Evolutionary conservation across 2,888 invertebrate species (phyloP), one percentile per base, ranked within the genome.

Genomic region (Clistopyga incitator): DNA sequence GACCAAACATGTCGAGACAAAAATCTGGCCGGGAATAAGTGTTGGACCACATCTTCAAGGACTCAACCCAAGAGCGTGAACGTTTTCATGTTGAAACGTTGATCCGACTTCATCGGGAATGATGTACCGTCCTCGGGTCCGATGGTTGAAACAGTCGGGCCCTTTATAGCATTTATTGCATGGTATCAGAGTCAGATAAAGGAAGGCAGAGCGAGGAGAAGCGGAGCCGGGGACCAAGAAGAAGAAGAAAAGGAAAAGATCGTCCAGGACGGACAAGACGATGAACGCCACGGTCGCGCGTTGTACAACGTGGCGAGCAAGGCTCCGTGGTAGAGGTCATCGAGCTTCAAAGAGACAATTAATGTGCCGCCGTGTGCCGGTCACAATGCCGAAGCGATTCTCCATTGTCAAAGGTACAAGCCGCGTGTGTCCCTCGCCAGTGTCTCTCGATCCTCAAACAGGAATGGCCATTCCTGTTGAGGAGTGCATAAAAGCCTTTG

Each of bases 311-410:
- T 50, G 71, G 71, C 38, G 72, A 34, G 64, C 76, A 76, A 52
- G 67, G 67, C 67, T 52, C 67, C 72, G 65, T 65, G 76, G 75
- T 81, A 82, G 90, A 90, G 91, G 90, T 92, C 90, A 91, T 91
- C 89, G 87, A 78, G 88, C 88, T 87, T 91, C 90, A 91, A 91
- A 91, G 91, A 90, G 90, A 91, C 92, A 91, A 91, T 91, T 91
- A 91, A 91, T 91, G 91, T 89, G 90, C 89, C 88, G 88, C 87
- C 82, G 81, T 81, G 70, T 72, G 81, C 75, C 71, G 87, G 87
- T 86, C 88, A 91, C 90, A 91, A 91, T 91, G 89, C 88, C 87
- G 88, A 84, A 87, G 88, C 89, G 90, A 90, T 89, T 87, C 87
- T 78, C 90, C 88, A 91, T 91, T 90, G 90, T 91, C 91, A 88